phyloP scores from a whole-genome alignment of 1,140 invertebrate genomes.

The Aporrectodea caliginosa region DNA sequence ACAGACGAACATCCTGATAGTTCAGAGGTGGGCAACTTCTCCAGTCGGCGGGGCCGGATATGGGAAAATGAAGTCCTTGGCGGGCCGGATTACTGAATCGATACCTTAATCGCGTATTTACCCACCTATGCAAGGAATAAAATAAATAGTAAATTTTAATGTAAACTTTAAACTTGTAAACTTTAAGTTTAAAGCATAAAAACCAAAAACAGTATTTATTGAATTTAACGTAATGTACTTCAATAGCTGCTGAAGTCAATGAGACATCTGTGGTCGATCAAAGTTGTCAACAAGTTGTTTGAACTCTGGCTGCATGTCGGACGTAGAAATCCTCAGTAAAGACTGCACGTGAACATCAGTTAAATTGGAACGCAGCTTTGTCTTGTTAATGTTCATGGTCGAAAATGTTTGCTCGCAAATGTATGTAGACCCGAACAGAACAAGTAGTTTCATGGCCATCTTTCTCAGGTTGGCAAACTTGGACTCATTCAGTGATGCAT shows the following conservation, averaged over 20 bases:
- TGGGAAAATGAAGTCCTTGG: constrained; percentile 14
- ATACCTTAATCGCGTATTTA: constrained; percentile 12
- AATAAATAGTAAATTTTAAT: background rate
- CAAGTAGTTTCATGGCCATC: constrained; percentile 9
- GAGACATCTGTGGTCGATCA: constrained; percentile 1
- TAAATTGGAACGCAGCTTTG: constrained; percentile 9
- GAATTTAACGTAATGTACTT: background rate
- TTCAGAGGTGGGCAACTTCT: constrained; percentile 11
- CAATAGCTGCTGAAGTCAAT: constrained; percentile 14
- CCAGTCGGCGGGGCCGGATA: constrained; percentile 10
- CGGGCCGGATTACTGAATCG: constrained; percentile 12
- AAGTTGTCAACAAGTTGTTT: constrained; percentile 8
- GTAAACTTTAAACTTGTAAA: background rate
- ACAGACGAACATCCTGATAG: too few relatives aligned
- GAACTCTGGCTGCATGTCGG: constrained; percentile 5
- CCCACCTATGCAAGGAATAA: constrained; percentile 8
- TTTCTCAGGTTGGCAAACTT: constrained; percentile 13
- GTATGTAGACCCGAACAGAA: constrained; percentile 17
- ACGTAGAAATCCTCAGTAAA: background rate
- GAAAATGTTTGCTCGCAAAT: constrained; percentile 18
- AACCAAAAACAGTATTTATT: constrained; percentile 4
- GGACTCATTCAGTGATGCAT: constrained; percentile 1
- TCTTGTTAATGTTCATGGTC: constrained; percentile 27
- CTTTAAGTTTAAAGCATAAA: background rate
- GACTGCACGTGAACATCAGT: constrained; percentile 16